Evolutionary conservation across 1,140 invertebrate genomes (phyloP).

Genomic region (Apocrypta bakeri): DNA sequence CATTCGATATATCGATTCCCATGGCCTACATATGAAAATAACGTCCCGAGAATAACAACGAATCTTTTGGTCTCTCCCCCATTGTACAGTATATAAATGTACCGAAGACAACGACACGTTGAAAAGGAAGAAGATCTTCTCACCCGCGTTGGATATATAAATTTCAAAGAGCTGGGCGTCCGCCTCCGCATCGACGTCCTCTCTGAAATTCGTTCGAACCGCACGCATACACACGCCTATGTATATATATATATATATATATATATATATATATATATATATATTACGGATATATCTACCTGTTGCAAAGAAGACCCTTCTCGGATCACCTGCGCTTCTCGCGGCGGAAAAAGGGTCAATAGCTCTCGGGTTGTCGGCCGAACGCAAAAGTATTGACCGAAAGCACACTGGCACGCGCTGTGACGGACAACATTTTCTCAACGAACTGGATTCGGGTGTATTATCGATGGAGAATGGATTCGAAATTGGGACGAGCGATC

Average conservation of each 20-base stretch:
- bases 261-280: neutral
- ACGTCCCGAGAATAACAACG: neutral
- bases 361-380: slow-evolving; percentile 52
- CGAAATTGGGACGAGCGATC: neutral
- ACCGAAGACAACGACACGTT: neutral
- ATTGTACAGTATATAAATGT: too few relatives aligned
- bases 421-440: slow-evolving; percentile 1
- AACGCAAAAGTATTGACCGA: slow-evolving; percentile 58
- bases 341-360: slow-evolving; percentile 66
- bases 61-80: neutral
- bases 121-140: slow-evolving; percentile 39
- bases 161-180: slow-evolving; percentile 55
- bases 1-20: neutral
- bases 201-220: neutral
- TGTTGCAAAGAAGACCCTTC: slow-evolving; percentile 55
- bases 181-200: slow-evolving; percentile 47
- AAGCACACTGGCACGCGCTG: neutral
- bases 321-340: slow-evolving; percentile 59
- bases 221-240: neutral
- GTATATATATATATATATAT: too few relatives aligned
- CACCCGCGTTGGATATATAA: slow-evolving; percentile 49
- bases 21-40: neutral
- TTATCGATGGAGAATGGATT: neutral
- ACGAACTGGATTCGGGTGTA: neutral
- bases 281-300: slow-evolving; percentile 24